These are phyloP conservation scores for Melanargia galathea DNA, from an alignment of 2,888 invertebrate species.

Conservation along the genomic window DNA sequence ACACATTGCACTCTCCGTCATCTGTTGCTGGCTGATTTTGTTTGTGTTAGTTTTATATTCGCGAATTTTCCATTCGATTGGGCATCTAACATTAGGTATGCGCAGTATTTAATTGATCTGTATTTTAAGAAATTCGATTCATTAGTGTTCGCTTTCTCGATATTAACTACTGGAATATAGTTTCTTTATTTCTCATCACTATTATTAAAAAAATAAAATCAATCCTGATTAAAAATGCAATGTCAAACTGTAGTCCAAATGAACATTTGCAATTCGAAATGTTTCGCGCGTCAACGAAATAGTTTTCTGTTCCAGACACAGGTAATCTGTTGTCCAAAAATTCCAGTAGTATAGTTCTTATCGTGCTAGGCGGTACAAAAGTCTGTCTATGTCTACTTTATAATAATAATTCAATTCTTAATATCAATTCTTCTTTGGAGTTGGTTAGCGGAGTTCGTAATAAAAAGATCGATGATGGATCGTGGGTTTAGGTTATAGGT, in stretches of 20 bases:
- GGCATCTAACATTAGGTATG: background rate
- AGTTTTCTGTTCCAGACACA: too few relatives aligned
- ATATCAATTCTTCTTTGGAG: background rate
- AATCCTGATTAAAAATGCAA: background rate
- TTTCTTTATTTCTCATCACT: background rate
- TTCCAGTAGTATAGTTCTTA: too few relatives aligned
- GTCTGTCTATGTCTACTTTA: too few relatives aligned
- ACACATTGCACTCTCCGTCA: slow-evolving; percentile 37
- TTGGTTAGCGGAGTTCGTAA: background rate
- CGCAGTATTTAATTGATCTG: background rate
- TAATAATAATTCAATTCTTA: too few relatives aligned
- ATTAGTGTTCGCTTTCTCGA: background rate
- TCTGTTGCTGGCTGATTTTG: slow-evolving; percentile 31
- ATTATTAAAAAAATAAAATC: background rate
- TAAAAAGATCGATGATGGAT: background rate
- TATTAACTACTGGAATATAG: background rate
- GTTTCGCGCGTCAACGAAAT: background rate
- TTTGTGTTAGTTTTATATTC: slow-evolving; percentile 23
- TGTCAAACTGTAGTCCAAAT: background rate
- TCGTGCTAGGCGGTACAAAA: too few relatives aligned
- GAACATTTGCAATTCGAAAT: background rate
- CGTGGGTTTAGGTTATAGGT: background rate
- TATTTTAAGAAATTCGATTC: background rate
- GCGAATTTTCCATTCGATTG: slow-evolving; percentile 8
- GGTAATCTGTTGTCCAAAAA: too few relatives aligned